These are phyloP conservation scores for Chionis minor DNA, from an alignment of 2,113 vertebrate genomes.

Conservation along the genomic window DNA sequence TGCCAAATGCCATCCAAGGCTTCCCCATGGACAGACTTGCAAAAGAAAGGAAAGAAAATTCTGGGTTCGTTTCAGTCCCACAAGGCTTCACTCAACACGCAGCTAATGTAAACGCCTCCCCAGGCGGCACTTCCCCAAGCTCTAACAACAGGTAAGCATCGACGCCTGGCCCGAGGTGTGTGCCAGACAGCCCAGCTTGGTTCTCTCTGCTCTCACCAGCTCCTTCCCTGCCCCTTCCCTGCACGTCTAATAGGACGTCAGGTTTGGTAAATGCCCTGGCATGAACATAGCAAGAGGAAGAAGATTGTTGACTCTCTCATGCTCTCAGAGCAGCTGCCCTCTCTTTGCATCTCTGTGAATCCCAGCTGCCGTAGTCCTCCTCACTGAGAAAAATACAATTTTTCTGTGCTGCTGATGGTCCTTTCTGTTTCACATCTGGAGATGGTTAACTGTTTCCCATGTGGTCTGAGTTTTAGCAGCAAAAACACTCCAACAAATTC, in stretches of 20 bases:
- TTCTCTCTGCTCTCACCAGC: not conserved
- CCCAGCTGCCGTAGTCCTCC: not conserved
- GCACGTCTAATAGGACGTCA: not conserved
- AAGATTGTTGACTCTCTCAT: not conserved
- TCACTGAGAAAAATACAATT: not conserved
- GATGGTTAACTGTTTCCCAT: conserved; percentile 34
- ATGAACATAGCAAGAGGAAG: not conserved
- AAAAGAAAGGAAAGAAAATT: not conserved
- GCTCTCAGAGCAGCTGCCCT: not conserved
- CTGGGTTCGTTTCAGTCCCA: not conserved
- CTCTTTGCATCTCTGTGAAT: not conserved
- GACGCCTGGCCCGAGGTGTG: rapidly evolving
- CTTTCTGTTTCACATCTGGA: conserved; percentile 49
- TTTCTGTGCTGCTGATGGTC: not conserved
- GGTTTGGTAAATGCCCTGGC: not conserved
- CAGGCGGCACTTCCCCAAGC: not conserved
- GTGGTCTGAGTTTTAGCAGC: conserved; percentile 12
- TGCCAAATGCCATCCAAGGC: not conserved
- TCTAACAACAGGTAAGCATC: not conserved
- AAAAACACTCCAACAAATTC: conserved; percentile 14
- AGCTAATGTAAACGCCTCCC: not conserved
- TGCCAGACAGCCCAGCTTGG: not conserved
- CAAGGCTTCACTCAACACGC: not conserved
- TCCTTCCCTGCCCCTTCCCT: not conserved
- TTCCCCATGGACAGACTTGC: not conserved